Conservation (phyloP, 2,888 invertebrate species). For the Drosophila paramelanica region DNA sequence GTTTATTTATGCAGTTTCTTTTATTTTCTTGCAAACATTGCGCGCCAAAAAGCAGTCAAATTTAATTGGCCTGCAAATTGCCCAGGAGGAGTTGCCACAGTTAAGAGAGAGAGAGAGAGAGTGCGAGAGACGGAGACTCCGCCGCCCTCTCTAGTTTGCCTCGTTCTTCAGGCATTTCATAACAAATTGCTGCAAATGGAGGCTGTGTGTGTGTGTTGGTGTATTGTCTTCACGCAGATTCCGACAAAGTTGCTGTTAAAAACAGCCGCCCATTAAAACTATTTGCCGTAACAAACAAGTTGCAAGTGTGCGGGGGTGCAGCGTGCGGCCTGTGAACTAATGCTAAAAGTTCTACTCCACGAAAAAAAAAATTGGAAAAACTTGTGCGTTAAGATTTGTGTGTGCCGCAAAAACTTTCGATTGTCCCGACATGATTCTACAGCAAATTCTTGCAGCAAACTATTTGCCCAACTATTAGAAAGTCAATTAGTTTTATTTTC, state of each 20-base stretch:
- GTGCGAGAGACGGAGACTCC: not conserved
- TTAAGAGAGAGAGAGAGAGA: not conserved
- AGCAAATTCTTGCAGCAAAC: constrained; percentile 50
- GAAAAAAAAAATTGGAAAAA: constrained; percentile 27
- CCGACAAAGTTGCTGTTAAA: constrained; percentile 59
- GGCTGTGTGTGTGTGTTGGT: constrained; percentile 12
- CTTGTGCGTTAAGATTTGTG: constrained; percentile 55
- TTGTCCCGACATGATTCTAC: constrained; percentile 53
- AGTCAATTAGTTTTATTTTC: constrained; percentile 66
- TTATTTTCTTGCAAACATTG: constrained; percentile 49
- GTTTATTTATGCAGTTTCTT: constrained; percentile 76
- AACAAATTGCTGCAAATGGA: constrained; percentile 71
- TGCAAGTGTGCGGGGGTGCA: constrained; percentile 1
- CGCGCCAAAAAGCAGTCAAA: constrained; percentile 64
- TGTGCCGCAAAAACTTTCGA: constrained; percentile 52
- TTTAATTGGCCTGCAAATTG: constrained; percentile 79
- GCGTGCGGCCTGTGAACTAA: not conserved
- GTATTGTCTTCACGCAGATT: constrained; percentile 45
- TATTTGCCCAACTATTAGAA: constrained; percentile 74
- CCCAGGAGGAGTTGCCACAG: constrained; percentile 22
- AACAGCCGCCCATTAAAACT: constrained; percentile 76
- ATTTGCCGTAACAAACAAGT: constrained; percentile 69
- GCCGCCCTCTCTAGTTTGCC: not conserved
- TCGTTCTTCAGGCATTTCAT: constrained; percentile 55
- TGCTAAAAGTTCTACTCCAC: constrained; percentile 14